Percentiles rank a stretch among this genome's conserved stretches.
phyloP scores from a whole-genome alignment of 2,888 invertebrate genomes.

The Rhagonycha lutea region DNA sequence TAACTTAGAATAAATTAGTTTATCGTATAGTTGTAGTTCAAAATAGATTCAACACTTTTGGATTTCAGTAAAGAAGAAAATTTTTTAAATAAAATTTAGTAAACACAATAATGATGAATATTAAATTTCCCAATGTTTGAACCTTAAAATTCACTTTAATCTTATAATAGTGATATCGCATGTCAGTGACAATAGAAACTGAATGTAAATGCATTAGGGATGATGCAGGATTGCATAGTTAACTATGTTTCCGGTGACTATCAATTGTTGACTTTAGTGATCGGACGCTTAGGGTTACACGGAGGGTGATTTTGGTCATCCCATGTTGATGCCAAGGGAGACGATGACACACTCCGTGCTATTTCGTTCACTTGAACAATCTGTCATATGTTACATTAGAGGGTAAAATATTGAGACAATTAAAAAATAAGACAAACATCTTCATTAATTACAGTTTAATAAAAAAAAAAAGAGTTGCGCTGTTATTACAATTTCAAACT shows the following conservation, averaged over 20 bases:
- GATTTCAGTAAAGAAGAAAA: background rate
- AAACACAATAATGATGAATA: background rate
- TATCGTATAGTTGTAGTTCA: background rate
- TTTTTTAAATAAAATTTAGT: background rate
- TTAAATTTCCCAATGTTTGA: constrained; percentile 10
- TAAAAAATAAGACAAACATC: background rate
- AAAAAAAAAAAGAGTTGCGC: background rate
- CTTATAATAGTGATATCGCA: constrained; percentile 29
- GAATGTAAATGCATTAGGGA: constrained; percentile 33
- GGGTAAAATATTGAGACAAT: constrained; percentile 1
- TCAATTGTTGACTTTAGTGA: constrained; percentile 35
- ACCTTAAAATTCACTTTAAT: constrained; percentile 23
- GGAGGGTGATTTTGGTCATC: constrained; percentile 33
- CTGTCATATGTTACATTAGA: constrained; percentile 26
- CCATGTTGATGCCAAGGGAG: constrained; percentile 20
- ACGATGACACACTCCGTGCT: constrained; percentile 23
- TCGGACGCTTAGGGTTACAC: constrained; percentile 35
- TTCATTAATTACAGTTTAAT: background rate
- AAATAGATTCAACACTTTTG: background rate
- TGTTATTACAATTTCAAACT: background rate
- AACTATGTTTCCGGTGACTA: constrained; percentile 31
- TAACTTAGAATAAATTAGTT: background rate
- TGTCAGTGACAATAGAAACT: constrained; percentile 23
- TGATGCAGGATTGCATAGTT: constrained; percentile 32
- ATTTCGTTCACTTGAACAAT: constrained; percentile 17